These are phyloP conservation scores for Metridium senile DNA, from an alignment of 92 coral and sea anemone species.

Conservation along the genomic window DNA sequence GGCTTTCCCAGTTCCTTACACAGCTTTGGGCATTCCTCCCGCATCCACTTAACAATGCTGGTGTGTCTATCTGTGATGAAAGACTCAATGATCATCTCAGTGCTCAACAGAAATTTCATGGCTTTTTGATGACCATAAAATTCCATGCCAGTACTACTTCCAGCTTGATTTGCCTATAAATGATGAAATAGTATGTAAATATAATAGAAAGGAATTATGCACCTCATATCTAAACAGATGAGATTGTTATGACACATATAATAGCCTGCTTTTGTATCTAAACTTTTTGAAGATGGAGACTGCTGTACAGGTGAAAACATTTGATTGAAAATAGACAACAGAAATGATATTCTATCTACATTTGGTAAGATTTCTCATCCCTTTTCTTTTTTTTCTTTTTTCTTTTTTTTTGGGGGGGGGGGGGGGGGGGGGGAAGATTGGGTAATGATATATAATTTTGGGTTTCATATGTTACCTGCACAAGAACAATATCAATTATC, in stretches of 20 bases:
- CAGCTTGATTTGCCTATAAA: constrained; percentile 64
- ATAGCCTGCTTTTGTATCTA: too few relatives aligned
- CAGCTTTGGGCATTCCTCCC: constrained; percentile 58
- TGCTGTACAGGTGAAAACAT: too few relatives aligned
- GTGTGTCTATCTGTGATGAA: constrained; percentile 61
- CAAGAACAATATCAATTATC: constrained; percentile 41
- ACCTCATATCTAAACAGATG: too few relatives aligned
- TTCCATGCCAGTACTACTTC: constrained; percentile 66
- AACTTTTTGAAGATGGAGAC: too few relatives aligned
- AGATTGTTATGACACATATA: too few relatives aligned
- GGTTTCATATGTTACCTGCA: constrained; percentile 40
- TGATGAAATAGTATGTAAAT: neutral
- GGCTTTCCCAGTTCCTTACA: constrained; percentile 34
- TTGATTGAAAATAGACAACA: too few relatives aligned
- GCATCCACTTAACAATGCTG: constrained; percentile 71
- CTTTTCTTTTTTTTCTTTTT: too few relatives aligned
- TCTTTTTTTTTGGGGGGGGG: too few relatives aligned
- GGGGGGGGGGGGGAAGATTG: too few relatives aligned
- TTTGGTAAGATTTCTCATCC: too few relatives aligned
- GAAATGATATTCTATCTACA: too few relatives aligned
- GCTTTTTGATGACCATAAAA: constrained; percentile 60
- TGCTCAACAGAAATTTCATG: constrained; percentile 47
- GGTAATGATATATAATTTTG: neutral
- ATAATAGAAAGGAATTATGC: too few relatives aligned
- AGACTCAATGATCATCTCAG: constrained; percentile 58